These are phyloP conservation scores for Hypothenemus hampei DNA, from an alignment of 1,140 invertebrate genomes.

Conservation along the genomic window DNA sequence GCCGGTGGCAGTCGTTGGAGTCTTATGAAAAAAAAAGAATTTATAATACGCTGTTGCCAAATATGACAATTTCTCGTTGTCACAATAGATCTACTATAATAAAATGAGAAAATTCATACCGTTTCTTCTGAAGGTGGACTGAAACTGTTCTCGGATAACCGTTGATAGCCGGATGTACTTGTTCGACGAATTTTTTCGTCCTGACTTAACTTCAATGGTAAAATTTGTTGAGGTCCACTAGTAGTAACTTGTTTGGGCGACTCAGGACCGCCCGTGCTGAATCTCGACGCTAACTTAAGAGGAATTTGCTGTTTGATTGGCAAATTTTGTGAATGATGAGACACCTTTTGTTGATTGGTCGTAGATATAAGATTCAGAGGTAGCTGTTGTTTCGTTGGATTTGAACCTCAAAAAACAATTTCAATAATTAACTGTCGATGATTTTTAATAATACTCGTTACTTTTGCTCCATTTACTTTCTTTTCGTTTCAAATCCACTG, in stretches of 20 bases:
- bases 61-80: too few relatives aligned
- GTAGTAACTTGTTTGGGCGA: slow-evolving; percentile 46
- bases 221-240: slow-evolving; percentile 39
- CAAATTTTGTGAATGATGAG: slow-evolving; percentile 42
- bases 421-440: not conserved
- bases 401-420: slow-evolving; percentile 16
- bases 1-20: slow-evolving; percentile 34
- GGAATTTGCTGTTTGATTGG: slow-evolving; percentile 79
- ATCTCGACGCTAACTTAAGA: slow-evolving; percentile 64
- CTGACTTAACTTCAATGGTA: slow-evolving; percentile 37
- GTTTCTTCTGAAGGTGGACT: slow-evolving; percentile 49
- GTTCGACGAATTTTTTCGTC: slow-evolving; percentile 40
- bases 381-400: slow-evolving; percentile 49
- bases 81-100: not conserved
- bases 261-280: slow-evolving; percentile 49
- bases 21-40: slow-evolving; percentile 32
- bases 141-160: slow-evolving; percentile 44
- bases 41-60: too few relatives aligned
- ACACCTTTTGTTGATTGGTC: slow-evolving; percentile 75
- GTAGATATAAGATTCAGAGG: slow-evolving; percentile 74
- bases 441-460: slow-evolving; percentile 34
- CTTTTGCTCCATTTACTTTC: slow-evolving; percentile 54
- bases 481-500: slow-evolving; percentile 47
- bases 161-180: slow-evolving; percentile 46
- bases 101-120: slow-evolving; percentile 26